Evolutionary conservation across 53 echinoderm and acorn worm genomes (phyloP), one percentile per base, ranked within the genome.

Genomic region (Luidia sarsii): DNA sequence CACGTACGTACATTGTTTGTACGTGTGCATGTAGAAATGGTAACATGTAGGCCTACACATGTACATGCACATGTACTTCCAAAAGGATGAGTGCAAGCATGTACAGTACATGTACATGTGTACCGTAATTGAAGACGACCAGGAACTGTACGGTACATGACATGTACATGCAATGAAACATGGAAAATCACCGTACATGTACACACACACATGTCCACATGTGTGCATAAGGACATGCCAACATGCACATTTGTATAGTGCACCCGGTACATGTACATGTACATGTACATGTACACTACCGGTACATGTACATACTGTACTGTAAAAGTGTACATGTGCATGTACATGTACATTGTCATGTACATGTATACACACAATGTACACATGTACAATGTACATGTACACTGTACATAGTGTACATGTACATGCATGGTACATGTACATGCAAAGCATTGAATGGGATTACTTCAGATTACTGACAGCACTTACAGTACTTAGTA

Each of bases 271-370:
- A 20, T 38, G 36, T 43, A 66, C 43, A 41, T 41, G 39, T 66
- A 43, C 66, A 66, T 62, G 66, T 66, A 66, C 35, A 39, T n/a
- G 39, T 43, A 43, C 66, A 36, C 22, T 18, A 9, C 53, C 53
- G 22, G 31, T 30, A 60, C 25, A 14, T 62, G 34, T 4, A 62
- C 19, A 57, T 54, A n/a, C 18, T 7, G 33, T 61, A 61, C 61
- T n/a, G n/a, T n/a, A n/a, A 8, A 46, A 8, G 15, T 46, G 46
- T 46, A 61, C 21, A 31, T 64, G 38, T 22, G 39, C 38, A 18
- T 6, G 19, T 20, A 15, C 38, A 11, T 37, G 38, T 64, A 63
- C 63, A 32, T 56, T 9, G 2, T 24, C 25, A 8, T 23, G 20
- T 24, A 3, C 8, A 4, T 22, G 23, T 56, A 56, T 4, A 10